These are phyloP conservation scores for Psylliodes chrysocephalus DNA, from an alignment of 2,888 invertebrate species.

Conservation along the genomic window DNA sequence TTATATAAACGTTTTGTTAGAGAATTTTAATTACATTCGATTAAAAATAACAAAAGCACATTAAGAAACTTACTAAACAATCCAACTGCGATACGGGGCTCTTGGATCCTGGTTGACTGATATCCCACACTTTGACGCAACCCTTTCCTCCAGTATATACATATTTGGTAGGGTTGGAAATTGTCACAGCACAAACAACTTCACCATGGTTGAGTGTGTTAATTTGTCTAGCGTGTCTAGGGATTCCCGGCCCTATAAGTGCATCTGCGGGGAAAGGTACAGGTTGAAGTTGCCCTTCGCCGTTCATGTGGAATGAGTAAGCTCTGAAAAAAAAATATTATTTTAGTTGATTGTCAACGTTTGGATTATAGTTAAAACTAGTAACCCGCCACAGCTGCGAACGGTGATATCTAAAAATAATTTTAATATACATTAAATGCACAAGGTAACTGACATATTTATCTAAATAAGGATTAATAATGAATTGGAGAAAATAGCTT, in stretches of 20 bases:
- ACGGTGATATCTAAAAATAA: too few relatives aligned
- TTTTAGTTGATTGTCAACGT: too few relatives aligned
- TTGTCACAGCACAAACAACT: conserved; percentile 97
- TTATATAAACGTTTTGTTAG: too few relatives aligned
- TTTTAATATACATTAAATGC: too few relatives aligned
- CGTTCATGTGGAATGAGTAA: conserved; percentile 93
- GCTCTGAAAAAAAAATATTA: conserved; percentile 76
- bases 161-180: conserved; percentile 91
- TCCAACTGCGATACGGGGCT: conserved; percentile 91
- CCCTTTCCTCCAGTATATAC: conserved; percentile 97
- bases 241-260: conserved; percentile 91
- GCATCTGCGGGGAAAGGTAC: conserved; percentile 96
- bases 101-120: conserved; percentile 86
- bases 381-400: too few relatives aligned
- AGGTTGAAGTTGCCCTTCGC: conserved; percentile 89
- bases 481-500: too few relatives aligned
- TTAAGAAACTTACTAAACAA: conserved; percentile 76
- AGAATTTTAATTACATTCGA: too few relatives aligned
- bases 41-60: not conserved
- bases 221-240: conserved; percentile 90
- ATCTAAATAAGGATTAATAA: too few relatives aligned
- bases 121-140: conserved; percentile 98
- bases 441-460: too few relatives aligned
- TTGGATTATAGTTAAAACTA: too few relatives aligned
- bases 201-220: conserved; percentile 95